Percentiles rank a stretch among this genome's conserved stretches.
phyloP scores from a whole-genome alignment of 2,888 invertebrate species.

The Cyrtodaria siliqua region DNA sequence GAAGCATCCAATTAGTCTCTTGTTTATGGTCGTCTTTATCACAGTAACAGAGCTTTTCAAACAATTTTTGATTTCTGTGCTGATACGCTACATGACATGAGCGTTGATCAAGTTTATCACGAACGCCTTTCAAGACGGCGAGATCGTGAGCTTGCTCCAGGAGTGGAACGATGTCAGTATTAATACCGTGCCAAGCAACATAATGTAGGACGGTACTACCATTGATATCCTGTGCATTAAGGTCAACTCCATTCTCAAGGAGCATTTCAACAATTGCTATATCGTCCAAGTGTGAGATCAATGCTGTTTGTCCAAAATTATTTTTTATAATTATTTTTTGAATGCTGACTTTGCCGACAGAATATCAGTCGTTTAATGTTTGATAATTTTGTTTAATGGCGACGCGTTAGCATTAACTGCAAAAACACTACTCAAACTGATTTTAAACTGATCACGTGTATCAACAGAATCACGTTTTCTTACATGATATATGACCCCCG shows the following conservation, averaged over 20 bases:
- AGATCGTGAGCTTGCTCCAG: background rate
- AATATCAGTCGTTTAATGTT: too few relatives aligned
- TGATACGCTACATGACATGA: constrained; percentile 23
- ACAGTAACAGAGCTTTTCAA: constrained; percentile 18
- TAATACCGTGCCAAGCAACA: constrained; percentile 16
- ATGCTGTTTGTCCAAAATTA: constrained; percentile 13
- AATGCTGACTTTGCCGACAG: too few relatives aligned
- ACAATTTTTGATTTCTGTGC: constrained; percentile 3
- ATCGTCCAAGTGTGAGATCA: constrained; percentile 10
- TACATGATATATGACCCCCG: too few relatives aligned
- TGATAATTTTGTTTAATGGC: too few relatives aligned
- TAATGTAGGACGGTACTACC: constrained; percentile 24
- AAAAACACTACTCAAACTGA: too few relatives aligned
- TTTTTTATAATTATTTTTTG: background rate
- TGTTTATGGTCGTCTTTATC: background rate
- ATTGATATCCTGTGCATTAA: constrained; percentile 5
- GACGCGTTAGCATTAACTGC: too few relatives aligned
- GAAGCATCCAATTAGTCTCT: constrained; percentile 5
- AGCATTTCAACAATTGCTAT: background rate
- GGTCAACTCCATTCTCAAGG: background rate
- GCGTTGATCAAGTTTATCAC: constrained; percentile 15
- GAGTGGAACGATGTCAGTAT: constrained; percentile 2
- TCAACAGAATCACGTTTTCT: too few relatives aligned
- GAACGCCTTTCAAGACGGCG: background rate
- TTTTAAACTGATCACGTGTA: too few relatives aligned